Evolutionary conservation across 2,797 vertebrate genomes (phyloP).

Genomic region (Anableps anableps): DNA sequence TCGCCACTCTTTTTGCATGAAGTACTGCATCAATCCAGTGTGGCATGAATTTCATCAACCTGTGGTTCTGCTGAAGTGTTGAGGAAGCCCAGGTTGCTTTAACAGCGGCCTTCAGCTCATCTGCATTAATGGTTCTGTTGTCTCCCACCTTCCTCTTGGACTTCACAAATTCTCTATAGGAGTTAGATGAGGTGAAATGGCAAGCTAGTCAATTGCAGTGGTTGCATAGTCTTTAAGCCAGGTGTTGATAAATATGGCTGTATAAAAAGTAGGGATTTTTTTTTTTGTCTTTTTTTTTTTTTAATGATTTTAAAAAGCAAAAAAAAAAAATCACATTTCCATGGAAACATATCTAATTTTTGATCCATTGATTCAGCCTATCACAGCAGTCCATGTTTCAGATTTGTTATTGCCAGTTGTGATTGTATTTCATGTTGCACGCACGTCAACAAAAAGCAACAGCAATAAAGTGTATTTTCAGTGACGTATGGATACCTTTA

Average conservation of each 20-base stretch:
- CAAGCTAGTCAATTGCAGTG: neutral
- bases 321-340: neutral
- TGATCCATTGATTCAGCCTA: neutral
- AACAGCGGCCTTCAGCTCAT: neutral
- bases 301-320: neutral
- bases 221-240: neutral
- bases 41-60: neutral
- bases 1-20: neutral
- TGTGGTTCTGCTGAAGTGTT: neutral
- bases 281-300: neutral
- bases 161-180: too few relatives aligned
- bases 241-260: neutral
- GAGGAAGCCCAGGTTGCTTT: neutral
- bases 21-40: neutral
- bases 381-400: neutral
- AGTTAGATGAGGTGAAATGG: neutral
- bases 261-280: neutral
- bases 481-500: neutral
- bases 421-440: neutral
- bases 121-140: neutral
- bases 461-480: neutral
- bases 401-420: neutral
- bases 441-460: neutral
- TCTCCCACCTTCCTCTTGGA: neutral
- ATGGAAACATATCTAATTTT: neutral